Evolutionary conservation across 1,140 invertebrate genomes (phyloP), one percentile per base, ranked within the genome.

Genomic region (Drosophila repletoides): DNA sequence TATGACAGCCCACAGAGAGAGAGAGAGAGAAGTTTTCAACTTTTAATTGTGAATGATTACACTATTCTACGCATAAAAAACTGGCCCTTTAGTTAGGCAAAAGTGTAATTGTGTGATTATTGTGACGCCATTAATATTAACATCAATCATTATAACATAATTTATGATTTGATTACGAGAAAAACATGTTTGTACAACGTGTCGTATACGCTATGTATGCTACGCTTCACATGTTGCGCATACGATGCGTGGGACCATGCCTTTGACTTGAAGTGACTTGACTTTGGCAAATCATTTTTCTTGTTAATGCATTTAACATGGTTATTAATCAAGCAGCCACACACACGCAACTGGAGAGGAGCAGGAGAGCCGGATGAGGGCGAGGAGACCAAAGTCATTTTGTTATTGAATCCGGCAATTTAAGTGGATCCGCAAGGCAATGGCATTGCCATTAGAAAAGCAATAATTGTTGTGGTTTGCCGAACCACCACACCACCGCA

Each of bases 391-490:
- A 48, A 52, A 61, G 73, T 53, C 49, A 72, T 68, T 72, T 49
- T 40, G 67, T 60, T 80, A 86, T 86, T 86, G 75, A 86, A 80
- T 74, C 63, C 63, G 40, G 69, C 80, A 79, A 79, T 80, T 84
- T 86, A 69, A 84, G 86, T 72, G 73, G 56, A 63, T 75, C 80
- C 71, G 36, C 51, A 65, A 49, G 33, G 66, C 31, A 68, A 24
- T 43, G 40, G 14, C 43, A 28, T 46, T 52, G 59, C 63, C 76
- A 83, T 76, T 81, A 41, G 49, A 53, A 58, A 65, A 79, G 67
- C 63, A 86, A 72, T 80, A 84, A 86, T 84, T 86, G 59, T 65
- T 84, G 80, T 34, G 80, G 75, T 65, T 86, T 79, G 31, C 26
- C 29, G 31, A 15, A 33, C 38, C 17, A 60, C 26, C 60, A 36